phyloP scores from a whole-genome alignment of 2,888 invertebrate genomes.

The Pseudococcus jackbeardsleyi region DNA sequence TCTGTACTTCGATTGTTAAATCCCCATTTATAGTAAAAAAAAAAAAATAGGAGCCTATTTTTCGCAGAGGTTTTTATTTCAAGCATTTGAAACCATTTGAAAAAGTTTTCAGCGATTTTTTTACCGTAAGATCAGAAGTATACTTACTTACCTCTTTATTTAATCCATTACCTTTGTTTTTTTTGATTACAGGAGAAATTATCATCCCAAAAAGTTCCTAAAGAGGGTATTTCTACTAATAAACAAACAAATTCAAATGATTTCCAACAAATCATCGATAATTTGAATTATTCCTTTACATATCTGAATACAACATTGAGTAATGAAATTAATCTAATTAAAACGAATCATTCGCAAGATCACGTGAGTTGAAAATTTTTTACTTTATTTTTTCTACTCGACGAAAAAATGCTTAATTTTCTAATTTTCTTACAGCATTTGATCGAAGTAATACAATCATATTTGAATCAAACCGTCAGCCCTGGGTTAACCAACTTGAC shows the following conservation, averaged over 20 bases:
- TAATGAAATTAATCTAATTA: constrained; percentile 46
- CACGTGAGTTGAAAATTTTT: background rate
- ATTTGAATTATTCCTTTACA: constrained; percentile 37
- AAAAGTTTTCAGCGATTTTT: too few species aligned
- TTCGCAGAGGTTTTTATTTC: too few species aligned
- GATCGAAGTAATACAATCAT: background rate
- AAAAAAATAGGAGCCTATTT: too few species aligned
- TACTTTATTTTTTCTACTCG: background rate
- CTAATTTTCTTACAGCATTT: background rate
- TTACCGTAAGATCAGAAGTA: too few species aligned
- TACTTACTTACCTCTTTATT: too few species aligned
- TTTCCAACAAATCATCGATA: constrained; percentile 1
- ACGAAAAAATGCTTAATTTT: background rate
- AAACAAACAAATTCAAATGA: constrained; percentile 13
- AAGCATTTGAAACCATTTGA: too few species aligned
- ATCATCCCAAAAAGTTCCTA: constrained; percentile 58
- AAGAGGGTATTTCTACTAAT: background rate
- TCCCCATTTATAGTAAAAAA: too few species aligned
- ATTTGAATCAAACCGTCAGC: background rate
- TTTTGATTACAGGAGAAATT: constrained; percentile 45
- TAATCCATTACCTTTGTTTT: background rate
- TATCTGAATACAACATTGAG: constrained; percentile 49
- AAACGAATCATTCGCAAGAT: constrained; percentile 9
- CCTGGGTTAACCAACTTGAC: background rate
- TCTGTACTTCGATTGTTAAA: too few species aligned